Conservation (phyloP, 2,888 invertebrate genomes). For the Limenitis arthemis region DNA sequence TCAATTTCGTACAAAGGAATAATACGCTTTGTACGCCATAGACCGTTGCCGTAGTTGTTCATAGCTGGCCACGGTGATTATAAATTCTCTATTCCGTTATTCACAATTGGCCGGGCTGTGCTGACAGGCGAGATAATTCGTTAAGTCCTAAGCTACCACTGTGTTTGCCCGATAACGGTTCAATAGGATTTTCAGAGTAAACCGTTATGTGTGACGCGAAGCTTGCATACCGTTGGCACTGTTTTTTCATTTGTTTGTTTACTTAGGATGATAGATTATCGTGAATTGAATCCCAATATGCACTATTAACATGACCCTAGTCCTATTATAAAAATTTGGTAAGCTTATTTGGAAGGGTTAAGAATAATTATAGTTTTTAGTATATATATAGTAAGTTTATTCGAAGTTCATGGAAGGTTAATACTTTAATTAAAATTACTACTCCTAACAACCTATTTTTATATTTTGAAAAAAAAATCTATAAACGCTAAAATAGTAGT, state of each 20-base stretch:
- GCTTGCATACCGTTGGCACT: neutral
- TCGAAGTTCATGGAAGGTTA: too few relatives aligned
- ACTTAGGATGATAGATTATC: neutral
- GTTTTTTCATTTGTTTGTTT: neutral
- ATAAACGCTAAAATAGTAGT: too few relatives aligned
- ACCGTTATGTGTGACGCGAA: slow-evolving; percentile 15
- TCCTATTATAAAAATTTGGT: too few relatives aligned
- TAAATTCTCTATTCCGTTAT: slow-evolving; percentile 22
- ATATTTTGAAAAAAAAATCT: too few relatives aligned
- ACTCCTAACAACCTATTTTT: too few relatives aligned
- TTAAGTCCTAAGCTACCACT: slow-evolving; percentile 61
- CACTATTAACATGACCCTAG: too few relatives aligned
- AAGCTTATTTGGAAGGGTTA: too few relatives aligned
- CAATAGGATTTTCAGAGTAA: slow-evolving; percentile 49
- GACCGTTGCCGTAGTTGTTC: slow-evolving; percentile 9
- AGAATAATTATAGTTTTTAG: too few relatives aligned
- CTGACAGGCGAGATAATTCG: slow-evolving; percentile 55
- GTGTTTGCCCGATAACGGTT: slow-evolving; percentile 55
- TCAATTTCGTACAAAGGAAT: slow-evolving; percentile 19
- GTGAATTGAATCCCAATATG: too few relatives aligned
- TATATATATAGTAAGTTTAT: too few relatives aligned
- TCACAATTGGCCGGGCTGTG: slow-evolving; percentile 46
- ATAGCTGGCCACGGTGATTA: slow-evolving; percentile 22
- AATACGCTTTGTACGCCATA: slow-evolving; percentile 18
- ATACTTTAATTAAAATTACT: too few relatives aligned